Base-by-base conservation (phyloP, 2,797 vertebrate species). In the Chelon auratus region DNA sequence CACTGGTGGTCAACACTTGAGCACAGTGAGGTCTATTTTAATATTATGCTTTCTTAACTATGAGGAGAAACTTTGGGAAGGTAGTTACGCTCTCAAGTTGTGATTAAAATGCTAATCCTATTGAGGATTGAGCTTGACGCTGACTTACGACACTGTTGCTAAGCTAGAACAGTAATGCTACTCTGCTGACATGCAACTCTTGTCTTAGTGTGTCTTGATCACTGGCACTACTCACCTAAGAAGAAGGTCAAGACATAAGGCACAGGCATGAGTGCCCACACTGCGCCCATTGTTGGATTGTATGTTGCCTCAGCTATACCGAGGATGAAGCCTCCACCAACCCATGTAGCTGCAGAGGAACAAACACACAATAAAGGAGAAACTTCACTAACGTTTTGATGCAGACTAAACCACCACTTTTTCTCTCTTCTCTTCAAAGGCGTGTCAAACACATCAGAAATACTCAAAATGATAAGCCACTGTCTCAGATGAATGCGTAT, bases 271-370 rank as follows among this genome's bases (percentile, higher is more conserved):
- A 96, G 93, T 26, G 94, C 91, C 95, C 95, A 96, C 47, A 94
- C 55, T 2, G 95, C 85, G 2, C 95, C 95, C 15, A 93, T 87
- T 1, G 93, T 94, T 36, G 95, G 95, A 77, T 94, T 89, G 71
- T 96, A 96, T 42, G 94, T 88, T 0, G 94, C 93, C 77, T 96
- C 96, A 72, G 95, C 95, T 8, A 93, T 96, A 20, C 94, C 94
- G 0, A 95, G 90, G 62, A 96, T 94, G 75, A 95, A 96, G 15
- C 94, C 95, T 87, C 95, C 96, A 68, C 95, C 95, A 42, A 96
- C 94, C 94, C 95, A 95, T 0, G 94, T 95, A 45, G 96, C 95
- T 96, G 89, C 36, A 13, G 15, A 48, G 39, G 69, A 13, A 78
- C 72, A 82, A 42, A 62, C 0, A 17, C 3, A 59, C 0, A n/a